phyloP scores from a whole-genome alignment of 2,888 invertebrate species.

The Apamea sordens region DNA sequence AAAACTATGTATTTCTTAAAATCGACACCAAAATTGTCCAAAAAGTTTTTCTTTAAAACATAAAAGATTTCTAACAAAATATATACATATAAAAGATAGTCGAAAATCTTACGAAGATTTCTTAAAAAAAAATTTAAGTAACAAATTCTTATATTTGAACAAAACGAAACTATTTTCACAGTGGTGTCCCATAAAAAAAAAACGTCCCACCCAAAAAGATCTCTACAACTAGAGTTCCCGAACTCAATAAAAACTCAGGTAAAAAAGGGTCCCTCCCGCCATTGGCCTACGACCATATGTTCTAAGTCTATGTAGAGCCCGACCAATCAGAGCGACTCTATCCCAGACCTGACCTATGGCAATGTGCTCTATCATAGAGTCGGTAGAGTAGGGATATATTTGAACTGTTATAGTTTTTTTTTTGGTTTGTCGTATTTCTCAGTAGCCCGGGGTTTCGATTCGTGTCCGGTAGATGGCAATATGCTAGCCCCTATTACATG shows the following conservation, averaged over 20 bases:
- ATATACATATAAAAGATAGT: background rate
- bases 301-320: slow-evolving; percentile 51
- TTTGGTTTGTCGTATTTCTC: background rate
- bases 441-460: background rate
- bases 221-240: slow-evolving; percentile 8
- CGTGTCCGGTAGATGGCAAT: background rate
- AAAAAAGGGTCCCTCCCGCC: slow-evolving; percentile 33
- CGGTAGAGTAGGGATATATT: slow-evolving; percentile 35
- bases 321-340: slow-evolving; percentile 43
- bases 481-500: background rate
- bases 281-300: slow-evolving; percentile 55
- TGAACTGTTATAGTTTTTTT: background rate
- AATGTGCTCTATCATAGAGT: slow-evolving; percentile 23
- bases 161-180: background rate
- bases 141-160: background rate
- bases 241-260: slow-evolving; percentile 58
- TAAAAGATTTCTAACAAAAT: background rate
- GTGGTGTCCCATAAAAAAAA: background rate
- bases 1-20: background rate
- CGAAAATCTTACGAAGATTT: background rate
- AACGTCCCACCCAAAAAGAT: slow-evolving; percentile 1
- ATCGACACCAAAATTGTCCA: background rate
- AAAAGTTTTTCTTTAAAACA: background rate
- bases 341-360: slow-evolving; percentile 46
- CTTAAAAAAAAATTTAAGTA: too few species aligned